A percentile compares a stretch with the other conserved stretches of the same genome.
These are phyloP conservation scores for Pristionchus exspectatus DNA, from an alignment of 2,888 invertebrate species.

Conservation along the genomic window DNA sequence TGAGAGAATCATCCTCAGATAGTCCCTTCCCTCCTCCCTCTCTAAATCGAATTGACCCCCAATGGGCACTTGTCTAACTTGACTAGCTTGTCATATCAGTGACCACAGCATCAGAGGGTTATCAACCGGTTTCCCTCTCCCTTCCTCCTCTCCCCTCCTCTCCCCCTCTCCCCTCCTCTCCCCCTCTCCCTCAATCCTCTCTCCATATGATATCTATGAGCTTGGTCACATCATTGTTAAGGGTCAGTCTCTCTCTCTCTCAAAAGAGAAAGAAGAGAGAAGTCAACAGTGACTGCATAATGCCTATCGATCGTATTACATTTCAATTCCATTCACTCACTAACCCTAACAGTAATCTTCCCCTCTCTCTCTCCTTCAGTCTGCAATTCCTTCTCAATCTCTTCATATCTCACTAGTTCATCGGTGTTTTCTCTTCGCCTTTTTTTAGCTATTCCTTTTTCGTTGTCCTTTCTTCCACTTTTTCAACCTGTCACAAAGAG, in stretches of 20 bases:
- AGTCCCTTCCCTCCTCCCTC: neutral
- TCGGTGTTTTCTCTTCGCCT: neutral
- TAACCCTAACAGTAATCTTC: neutral
- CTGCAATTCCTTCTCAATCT: neutral
- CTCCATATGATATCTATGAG: constrained; percentile 26
- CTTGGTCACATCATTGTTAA: neutral
- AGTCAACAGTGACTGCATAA: neutral
- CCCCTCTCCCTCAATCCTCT: neutral
- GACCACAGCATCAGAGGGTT: neutral
- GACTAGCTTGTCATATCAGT: constrained; percentile 44
- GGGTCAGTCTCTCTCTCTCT: neutral
- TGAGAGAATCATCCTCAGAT: neutral
- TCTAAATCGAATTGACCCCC: neutral
- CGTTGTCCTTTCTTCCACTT: neutral
- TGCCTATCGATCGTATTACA: neutral
- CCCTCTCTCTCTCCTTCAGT: neutral
- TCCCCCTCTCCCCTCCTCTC: neutral
- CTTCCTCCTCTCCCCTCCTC: constrained; percentile 4
- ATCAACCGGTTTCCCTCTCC: neutral
- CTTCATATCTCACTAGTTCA: neutral
- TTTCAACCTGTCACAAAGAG: neutral
- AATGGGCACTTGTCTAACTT: neutral
- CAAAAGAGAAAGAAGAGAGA: neutral
- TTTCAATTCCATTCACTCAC: neutral
- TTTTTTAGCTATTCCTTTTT: neutral